Conservation (phyloP, 2,113 vertebrate genomes). For the Labeo rohita region DNA sequence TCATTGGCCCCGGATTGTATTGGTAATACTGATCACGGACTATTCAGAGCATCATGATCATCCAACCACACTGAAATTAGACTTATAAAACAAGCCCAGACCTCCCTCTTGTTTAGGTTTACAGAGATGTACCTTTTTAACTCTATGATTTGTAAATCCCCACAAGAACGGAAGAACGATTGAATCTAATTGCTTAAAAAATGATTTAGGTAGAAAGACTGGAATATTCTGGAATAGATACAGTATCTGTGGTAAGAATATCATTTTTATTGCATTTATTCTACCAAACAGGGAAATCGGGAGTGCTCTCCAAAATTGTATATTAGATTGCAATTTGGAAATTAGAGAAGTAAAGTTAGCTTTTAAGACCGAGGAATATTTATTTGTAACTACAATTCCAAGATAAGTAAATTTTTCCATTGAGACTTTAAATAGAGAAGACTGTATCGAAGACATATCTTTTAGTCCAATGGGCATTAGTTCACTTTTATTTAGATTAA, state of each 20-base stretch:
- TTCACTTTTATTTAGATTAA: neutral
- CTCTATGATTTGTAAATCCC: too few relatives aligned
- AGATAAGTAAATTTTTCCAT: neutral
- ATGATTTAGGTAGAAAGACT: too few relatives aligned
- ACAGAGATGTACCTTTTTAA: too few relatives aligned
- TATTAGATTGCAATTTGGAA: neutral
- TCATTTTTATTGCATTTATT: constrained; percentile 4
- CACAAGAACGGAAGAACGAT: too few relatives aligned
- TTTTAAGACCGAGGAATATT: neutral
- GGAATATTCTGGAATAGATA: neutral
- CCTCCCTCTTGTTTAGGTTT: too few relatives aligned
- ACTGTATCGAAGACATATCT: neutral
- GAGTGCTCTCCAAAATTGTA: neutral
- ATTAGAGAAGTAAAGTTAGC: neutral
- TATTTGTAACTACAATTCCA: neutral
- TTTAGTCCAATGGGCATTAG: neutral
- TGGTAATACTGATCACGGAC: too few relatives aligned
- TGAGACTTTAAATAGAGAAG: neutral
- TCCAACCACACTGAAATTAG: too few relatives aligned
- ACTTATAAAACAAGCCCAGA: too few relatives aligned
- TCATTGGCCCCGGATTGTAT: too few relatives aligned
- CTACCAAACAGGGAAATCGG: neutral
- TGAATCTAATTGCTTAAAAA: too few relatives aligned
- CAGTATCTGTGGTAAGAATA: constrained; percentile 2
- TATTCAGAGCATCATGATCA: too few relatives aligned